Evolutionary conservation across 2,888 invertebrate genomes (phyloP), one percentile per base, ranked within the genome.

Genomic region (Noctua pronuba): DNA sequence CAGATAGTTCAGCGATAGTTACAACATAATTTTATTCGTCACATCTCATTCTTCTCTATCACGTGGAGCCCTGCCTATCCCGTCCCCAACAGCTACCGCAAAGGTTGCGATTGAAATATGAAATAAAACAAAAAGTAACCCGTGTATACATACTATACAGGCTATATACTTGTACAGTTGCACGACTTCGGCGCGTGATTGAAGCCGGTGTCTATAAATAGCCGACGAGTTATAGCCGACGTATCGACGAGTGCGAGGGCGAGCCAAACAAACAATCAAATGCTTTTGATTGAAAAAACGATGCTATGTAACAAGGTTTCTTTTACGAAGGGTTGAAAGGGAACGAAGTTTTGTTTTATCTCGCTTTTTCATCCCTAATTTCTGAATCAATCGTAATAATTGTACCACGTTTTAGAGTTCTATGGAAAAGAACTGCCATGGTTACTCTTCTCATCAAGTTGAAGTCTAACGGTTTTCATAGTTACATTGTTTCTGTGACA

Each of bases 221-320:
- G 87, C 75, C 76, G 65, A 66, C 87, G 88, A 88, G 91, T 91
- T 93, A 91, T 89, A 89, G 91, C 87, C 88, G 79, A 71, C 78
- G 75, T 84, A 86, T 80, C 87, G 91, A 92, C 90, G 92, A 93
- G 92, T 92, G 92, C 92, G 92, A 86, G 92, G 93, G 93, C 93
- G 92, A 89, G 90, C 90, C 91, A 94, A 92, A 94, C 92, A 94
- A 94, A 94, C 93, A 92, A 91, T 91, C 90, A 89, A 90, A 91
- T 80, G 76, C 77, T 69, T 86, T 84, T 73, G 80, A 82, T 88
- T 79, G 60, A 80, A 82, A 86, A 81, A 86, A 80, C 70, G 44
- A 73, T 64, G 64, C 78, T 49, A 58, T 73, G n/a, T 60, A 67
- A 75, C 69, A 41, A 38, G 24, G 60, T 6, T 35, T 46, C 10